Conservation (phyloP, 2,113 vertebrate genomes). For the Pardalotus punctatus region DNA sequence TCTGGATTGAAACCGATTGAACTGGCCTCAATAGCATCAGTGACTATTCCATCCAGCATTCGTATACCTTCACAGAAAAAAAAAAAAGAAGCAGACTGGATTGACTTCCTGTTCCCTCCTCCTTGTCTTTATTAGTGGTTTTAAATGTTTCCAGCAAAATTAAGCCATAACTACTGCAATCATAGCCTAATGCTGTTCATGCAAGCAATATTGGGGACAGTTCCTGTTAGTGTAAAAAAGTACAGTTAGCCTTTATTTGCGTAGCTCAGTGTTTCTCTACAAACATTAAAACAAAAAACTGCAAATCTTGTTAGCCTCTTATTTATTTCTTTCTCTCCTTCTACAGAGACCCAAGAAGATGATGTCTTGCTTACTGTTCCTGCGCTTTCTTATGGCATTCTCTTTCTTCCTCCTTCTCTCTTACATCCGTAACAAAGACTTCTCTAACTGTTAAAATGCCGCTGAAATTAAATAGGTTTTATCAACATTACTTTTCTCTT, state of each 20-base stretch:
- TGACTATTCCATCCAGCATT: conserved; percentile 97
- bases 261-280: not conserved
- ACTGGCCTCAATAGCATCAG: conserved; percentile 96
- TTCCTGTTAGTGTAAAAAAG: not conserved
- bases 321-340: not conserved
- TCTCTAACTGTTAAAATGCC: not conserved
- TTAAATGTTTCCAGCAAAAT: not conserved
- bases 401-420: not conserved
- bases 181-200: not conserved
- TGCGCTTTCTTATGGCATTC: not conserved
- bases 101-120: not conserved
- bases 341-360: not conserved
- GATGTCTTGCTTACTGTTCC: not conserved
- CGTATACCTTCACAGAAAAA: conserved; percentile 81
- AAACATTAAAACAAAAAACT: not conserved
- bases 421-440: not conserved
- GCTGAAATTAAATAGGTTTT: not conserved
- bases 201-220: not conserved
- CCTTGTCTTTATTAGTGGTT: not conserved
- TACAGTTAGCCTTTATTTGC: not conserved
- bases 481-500: not conserved
- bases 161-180: not conserved
- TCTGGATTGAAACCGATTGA: conserved; percentile 96
- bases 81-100: not conserved
- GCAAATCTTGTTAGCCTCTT: not conserved